Evolutionary conservation across 2,797 vertebrate species (phyloP).

Genomic region (Aplochiton taeniatus): DNA sequence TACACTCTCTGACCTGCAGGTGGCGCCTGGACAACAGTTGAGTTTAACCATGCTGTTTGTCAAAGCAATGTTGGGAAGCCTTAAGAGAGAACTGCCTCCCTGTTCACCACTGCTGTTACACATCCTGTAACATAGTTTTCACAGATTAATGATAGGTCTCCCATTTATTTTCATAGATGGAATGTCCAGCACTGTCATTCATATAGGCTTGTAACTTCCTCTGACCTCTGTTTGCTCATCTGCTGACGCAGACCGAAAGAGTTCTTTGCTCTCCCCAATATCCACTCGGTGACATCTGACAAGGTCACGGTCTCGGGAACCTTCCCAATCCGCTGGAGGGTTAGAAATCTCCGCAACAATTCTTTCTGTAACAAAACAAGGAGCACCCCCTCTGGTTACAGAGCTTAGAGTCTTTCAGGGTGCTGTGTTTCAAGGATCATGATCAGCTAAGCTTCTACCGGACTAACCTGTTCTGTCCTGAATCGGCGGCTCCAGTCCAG

Average conservation of each 20-base stretch:
- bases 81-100: not conserved
- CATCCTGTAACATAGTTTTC: not conserved
- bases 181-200: not conserved
- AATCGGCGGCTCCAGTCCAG: conserved; percentile 14
- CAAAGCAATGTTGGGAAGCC: conserved; percentile 14
- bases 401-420: not conserved
- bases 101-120: not conserved
- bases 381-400: not conserved
- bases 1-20: conserved; percentile 15
- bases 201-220: not conserved
- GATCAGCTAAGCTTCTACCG: not conserved
- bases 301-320: conserved; percentile 8
- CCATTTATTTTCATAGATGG: not conserved
- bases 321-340: conserved; percentile 12
- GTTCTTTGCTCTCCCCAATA: conserved; percentile 3
- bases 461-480: conserved; percentile 17
- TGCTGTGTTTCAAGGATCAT: not conserved
- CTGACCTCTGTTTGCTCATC: not conserved
- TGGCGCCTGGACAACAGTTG: not conserved
- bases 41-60: conserved; percentile 1
- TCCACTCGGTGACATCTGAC: conserved; percentile 19
- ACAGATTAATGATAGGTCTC: no score
- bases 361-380: conserved; percentile 5
- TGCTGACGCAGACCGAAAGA: not conserved
- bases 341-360: conserved; percentile 11